phyloP scores from a whole-genome alignment of 2,797 vertebrate genomes.

The Alcedo atthis region DNA sequence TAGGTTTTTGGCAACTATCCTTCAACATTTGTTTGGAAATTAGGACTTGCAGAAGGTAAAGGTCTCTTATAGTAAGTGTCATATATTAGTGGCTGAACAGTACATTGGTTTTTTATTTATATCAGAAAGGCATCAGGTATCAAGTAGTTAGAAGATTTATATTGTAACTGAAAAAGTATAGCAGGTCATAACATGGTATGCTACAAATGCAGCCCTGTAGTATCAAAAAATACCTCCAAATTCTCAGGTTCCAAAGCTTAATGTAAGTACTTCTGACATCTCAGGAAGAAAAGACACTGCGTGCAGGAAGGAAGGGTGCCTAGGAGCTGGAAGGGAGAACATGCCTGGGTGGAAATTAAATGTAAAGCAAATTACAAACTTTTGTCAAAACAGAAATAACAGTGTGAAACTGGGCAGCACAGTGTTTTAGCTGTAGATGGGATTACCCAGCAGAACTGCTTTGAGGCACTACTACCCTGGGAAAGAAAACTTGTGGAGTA shows the following conservation, averaged over 20 bases:
- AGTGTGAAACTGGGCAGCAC: not conserved
- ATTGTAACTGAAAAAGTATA: slow-evolving; percentile 1
- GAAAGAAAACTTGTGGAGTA: not conserved
- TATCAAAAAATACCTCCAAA: slow-evolving; percentile 49
- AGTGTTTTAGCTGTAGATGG: not conserved
- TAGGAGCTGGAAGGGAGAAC: not conserved
- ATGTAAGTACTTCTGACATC: not conserved
- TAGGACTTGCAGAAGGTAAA: not conserved
- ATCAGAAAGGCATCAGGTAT: slow-evolving; percentile 25
- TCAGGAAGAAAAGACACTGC: slow-evolving; percentile 52
- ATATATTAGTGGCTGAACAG: not conserved
- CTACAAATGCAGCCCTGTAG: slow-evolving; percentile 45
- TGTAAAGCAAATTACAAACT: not conserved
- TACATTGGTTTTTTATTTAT: not conserved
- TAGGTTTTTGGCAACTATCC: slow-evolving; percentile 9
- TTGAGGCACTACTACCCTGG: not conserved
- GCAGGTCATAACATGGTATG: not conserved
- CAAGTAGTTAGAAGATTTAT: slow-evolving; percentile 27
- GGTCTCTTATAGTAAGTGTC: not conserved
- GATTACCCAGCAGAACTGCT: not conserved
- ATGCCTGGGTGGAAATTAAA: not conserved
- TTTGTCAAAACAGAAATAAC: not conserved
- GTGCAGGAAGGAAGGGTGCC: not conserved
- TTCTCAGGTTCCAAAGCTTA: slow-evolving; percentile 61
- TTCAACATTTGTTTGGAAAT: slow-evolving; percentile 1